A percentile compares a stretch with the other conserved stretches of the same genome.
Evolutionary conservation across 2,888 invertebrate species (phyloP).

Genomic region (Urechis unicinctus): DNA sequence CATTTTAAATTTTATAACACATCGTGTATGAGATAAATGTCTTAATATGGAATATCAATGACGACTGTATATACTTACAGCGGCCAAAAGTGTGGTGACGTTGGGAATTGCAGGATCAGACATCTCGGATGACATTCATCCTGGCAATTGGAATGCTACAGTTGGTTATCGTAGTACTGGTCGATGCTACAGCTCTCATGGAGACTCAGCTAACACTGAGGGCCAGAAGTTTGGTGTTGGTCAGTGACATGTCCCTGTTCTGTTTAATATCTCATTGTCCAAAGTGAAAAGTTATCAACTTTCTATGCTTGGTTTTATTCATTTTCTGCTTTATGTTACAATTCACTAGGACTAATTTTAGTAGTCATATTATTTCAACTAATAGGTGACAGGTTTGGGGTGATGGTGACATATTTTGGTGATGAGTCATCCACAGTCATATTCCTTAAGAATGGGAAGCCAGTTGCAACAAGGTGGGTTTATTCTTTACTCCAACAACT

Average conservation of each 20-base stretch:
- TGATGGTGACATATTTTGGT: slow-evolving; percentile 42
- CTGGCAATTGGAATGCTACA: slow-evolving; percentile 41
- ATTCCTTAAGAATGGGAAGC: slow-evolving; percentile 39
- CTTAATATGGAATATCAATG: not conserved
- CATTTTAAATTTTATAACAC: no score
- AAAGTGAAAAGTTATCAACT: not conserved
- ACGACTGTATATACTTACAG: not conserved
- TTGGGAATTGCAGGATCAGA: slow-evolving; percentile 43
- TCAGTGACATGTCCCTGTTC: slow-evolving; percentile 11
- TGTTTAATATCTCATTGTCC: not conserved
- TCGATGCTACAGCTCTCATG: slow-evolving; percentile 36
- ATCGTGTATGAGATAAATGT: no score
- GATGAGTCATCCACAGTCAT: slow-evolving; percentile 37
- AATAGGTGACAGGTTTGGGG: slow-evolving; percentile 41
- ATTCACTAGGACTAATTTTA: no score
- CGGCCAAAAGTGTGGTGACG: slow-evolving; percentile 29
- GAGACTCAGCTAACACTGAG: slow-evolving; percentile 31
- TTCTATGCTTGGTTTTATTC: not conserved
- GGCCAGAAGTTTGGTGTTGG: slow-evolving; percentile 38
- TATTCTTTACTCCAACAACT: not conserved
- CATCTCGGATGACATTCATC: slow-evolving; percentile 38
- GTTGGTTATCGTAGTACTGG: slow-evolving; percentile 44
- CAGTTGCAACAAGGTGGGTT: slow-evolving; percentile 40
- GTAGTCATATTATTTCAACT: slow-evolving; percentile 2
- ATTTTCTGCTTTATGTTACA: no score